These are phyloP conservation scores for Siniperca scherzeri DNA, from an alignment of 2,797 vertebrate species.

Conservation along the genomic window DNA sequence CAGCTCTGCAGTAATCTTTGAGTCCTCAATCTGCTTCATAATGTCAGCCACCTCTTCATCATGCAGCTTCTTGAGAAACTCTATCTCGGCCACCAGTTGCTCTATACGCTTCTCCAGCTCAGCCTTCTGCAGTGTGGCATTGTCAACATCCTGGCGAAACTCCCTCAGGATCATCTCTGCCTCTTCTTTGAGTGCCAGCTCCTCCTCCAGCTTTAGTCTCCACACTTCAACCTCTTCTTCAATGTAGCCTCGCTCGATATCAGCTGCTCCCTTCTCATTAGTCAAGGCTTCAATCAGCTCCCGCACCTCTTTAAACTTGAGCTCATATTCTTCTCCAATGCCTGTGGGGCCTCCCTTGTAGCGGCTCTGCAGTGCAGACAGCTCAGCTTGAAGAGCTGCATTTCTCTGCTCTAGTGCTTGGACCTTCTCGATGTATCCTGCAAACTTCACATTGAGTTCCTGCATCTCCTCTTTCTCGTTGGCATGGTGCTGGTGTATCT, in stretches of 20 bases:
- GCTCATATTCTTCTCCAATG: constrained; percentile 85
- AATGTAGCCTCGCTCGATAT: constrained; percentile 88
- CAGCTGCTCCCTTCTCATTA: constrained; percentile 87
- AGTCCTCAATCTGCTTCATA: constrained; percentile 86
- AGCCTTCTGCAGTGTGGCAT: constrained; percentile 87
- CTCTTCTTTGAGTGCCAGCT: constrained; percentile 86
- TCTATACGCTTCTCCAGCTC: constrained; percentile 85
- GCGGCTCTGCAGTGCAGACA: constrained; percentile 74
- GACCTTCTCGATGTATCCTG: constrained; percentile 86
- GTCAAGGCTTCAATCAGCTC: constrained; percentile 85
- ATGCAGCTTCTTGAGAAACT: constrained; percentile 87
- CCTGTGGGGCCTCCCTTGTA: constrained; percentile 81
- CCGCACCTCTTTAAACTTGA: constrained; percentile 87
- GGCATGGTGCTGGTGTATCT: constrained; percentile 84
- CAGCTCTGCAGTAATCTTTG: constrained; percentile 83
- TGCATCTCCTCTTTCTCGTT: constrained; percentile 90
- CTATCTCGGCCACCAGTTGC: constrained; percentile 84
- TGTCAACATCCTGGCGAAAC: constrained; percentile 89
- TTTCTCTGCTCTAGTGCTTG: constrained; percentile 87
- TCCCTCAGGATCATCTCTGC: constrained; percentile 88
- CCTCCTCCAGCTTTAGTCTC: constrained; percentile 88
- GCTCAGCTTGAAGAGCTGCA: constrained; percentile 71
- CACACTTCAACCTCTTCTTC: constrained; percentile 89
- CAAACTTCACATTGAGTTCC: constrained; percentile 84
- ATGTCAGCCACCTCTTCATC: constrained; percentile 87